phyloP scores from a whole-genome alignment of 2,888 invertebrate genomes.

The Endotricha flammealis region DNA sequence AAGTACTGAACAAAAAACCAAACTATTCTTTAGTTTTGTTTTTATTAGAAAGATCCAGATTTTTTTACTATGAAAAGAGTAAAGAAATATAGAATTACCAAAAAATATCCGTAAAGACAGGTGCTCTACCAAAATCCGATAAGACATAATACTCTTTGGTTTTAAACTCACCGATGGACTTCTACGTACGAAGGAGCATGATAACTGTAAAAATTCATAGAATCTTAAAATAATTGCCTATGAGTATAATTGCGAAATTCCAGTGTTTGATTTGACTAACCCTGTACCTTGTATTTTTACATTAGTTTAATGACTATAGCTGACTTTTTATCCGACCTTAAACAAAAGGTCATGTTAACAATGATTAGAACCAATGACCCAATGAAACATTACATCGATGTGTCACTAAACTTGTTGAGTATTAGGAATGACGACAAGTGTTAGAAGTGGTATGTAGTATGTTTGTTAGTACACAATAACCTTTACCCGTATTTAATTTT shows the following conservation, averaged over 20 bases:
- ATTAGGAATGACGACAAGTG: background rate
- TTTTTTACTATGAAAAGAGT: too few relatives aligned
- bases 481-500: constrained; percentile 27
- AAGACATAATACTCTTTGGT: too few relatives aligned
- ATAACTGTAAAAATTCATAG: constrained; percentile 16
- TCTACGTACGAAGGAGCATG: constrained; percentile 18
- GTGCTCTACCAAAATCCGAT: too few relatives aligned
- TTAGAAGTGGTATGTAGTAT: constrained; percentile 4
- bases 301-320: background rate
- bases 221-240: background rate
- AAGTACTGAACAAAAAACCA: too few relatives aligned
- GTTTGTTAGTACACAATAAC: constrained; percentile 12
- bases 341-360: constrained; percentile 5
- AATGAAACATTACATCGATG: too few relatives aligned
- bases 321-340: background rate
- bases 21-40: too few relatives aligned
- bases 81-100: too few relatives aligned
- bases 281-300: background rate
- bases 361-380: constrained; percentile 4
- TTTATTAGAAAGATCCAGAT: too few relatives aligned
- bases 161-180: constrained; percentile 20
- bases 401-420: too few relatives aligned
- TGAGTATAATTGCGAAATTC: too few relatives aligned
- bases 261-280: background rate
- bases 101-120: too few relatives aligned